Evolutionary conservation across 2,113 vertebrate genomes (phyloP), one percentile per base, ranked within the genome.

Genomic region (Hippocampus zosterae): DNA sequence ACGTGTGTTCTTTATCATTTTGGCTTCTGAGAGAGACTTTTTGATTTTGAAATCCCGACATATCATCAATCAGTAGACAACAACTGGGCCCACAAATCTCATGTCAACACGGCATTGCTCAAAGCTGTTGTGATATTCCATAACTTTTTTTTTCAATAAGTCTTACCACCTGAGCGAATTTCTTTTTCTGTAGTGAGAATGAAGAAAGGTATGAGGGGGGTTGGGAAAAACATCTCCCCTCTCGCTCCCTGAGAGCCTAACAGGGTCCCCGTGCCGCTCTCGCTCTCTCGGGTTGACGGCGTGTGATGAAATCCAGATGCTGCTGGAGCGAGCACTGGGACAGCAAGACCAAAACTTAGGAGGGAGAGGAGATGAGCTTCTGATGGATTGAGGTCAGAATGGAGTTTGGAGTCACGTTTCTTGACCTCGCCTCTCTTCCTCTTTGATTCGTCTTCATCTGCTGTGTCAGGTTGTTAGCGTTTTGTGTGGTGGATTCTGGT

Each of bases 261-360:
- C 63, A 52, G 80, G 76, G 87, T 85, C 85, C 74, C 83, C 50
- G 72, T 68, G 72, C 73, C 23, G 63, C 73, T 66, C 63, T 66
- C 52, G 41, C 67, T 90, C 83, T 81, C 84, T 68, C n/a, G 77
- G 84, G 52, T 55, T 55, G 52, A 55, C n/a, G 52, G 83, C 64
- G n/a, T 63, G 60, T 88, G 88, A 91, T 91, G 48, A 56, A 73
- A 85, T 87, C 86, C 92, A 92, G 90, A 92, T 92, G 91, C 66
- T 74, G 63, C 64, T 23, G 78, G 64, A 70, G 64, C 18, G 18
- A n/a, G 79, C 65, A 80, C 74, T 77, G 70, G 50, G 50, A 52
- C 50, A 82, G 40, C 73, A 68, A 81, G 76, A 80, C 68, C 63
- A 73, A 50, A 69, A 71, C 69, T 10, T 23, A 42, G 25, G 61